Percentiles rank a stretch among this genome's conserved stretches.
Conservation (phyloP, 2,113 vertebrate genomes). For the Copsychus sechellarum region DNA sequence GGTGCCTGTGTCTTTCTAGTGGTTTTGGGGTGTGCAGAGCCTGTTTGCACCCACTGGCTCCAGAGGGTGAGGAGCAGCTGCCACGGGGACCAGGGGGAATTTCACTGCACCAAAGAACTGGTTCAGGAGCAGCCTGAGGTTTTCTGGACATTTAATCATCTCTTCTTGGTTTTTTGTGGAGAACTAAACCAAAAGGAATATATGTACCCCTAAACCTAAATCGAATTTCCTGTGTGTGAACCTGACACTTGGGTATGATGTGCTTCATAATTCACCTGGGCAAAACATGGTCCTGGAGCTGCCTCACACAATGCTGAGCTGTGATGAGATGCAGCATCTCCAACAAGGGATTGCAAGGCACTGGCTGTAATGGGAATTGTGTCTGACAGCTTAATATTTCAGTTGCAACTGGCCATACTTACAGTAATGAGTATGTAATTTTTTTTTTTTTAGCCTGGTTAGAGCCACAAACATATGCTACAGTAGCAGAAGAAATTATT, state of each 20-base stretch:
- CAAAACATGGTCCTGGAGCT: neutral
- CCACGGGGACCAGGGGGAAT: neutral
- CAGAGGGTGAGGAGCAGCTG: neutral
- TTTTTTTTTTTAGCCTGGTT: neutral
- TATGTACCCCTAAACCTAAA: neutral
- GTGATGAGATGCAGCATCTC: neutral
- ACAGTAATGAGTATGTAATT: slow-evolving; percentile 5
- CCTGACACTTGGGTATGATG: neutral
- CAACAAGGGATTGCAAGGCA: neutral
- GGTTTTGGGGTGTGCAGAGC: neutral
- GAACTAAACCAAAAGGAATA: neutral
- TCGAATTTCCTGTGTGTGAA: neutral
- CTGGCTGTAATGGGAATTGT: neutral
- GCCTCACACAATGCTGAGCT: fast-evolving
- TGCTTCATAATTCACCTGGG: neutral
- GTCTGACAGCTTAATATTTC: slow-evolving; percentile 46
- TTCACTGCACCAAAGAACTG: neutral
- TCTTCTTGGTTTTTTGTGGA: neutral
- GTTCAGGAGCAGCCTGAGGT: neutral
- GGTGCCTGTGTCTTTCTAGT: fast-evolving
- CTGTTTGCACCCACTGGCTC: neutral
- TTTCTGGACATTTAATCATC: neutral
- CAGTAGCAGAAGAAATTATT: slow-evolving; percentile 21
- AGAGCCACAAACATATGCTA: slow-evolving; percentile 5
- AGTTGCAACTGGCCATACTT: neutral